Percentiles rank a stretch among this genome's conserved stretches.
phyloP scores from a whole-genome alignment of 2,888 invertebrate species.

The Luperina nickerlii region DNA sequence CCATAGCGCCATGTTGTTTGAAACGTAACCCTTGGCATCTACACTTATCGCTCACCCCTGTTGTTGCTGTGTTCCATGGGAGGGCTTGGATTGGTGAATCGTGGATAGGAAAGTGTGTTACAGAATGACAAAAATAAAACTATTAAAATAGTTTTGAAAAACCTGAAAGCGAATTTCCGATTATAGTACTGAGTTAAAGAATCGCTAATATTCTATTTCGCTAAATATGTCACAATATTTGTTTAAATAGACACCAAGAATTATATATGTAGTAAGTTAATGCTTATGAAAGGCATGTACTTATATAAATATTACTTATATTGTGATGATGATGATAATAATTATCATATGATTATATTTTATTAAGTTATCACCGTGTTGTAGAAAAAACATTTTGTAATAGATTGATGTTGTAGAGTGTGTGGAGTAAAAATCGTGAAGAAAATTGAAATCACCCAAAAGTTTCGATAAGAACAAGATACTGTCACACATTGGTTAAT shows the following conservation, averaged over 20 bases:
- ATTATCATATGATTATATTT: too few relatives aligned
- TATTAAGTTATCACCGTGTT: too few relatives aligned
- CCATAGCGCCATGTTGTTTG: conserved; percentile 66
- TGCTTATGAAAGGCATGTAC: too few relatives aligned
- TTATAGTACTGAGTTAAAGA: neutral
- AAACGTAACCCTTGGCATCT: conserved; percentile 64
- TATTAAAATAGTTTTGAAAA: neutral
- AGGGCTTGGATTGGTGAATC: conserved; percentile 8
- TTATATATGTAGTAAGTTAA: too few relatives aligned
- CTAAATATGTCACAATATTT: neutral
- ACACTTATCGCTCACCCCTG: conserved; percentile 71
- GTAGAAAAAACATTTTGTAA: neutral
- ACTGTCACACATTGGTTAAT: too few relatives aligned
- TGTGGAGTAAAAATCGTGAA: neutral
- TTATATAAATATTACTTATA: neutral
- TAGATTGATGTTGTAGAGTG: neutral
- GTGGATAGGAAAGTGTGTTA: conserved; percentile 49
- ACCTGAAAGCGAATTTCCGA: neutral
- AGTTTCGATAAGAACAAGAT: neutral
- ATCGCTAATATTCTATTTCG: neutral
- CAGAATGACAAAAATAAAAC: neutral
- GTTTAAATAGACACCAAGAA: neutral
- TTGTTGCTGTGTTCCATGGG: conserved; percentile 59
- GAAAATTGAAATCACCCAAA: neutral
- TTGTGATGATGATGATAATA: neutral